Conservation (phyloP, 2,888 invertebrate genomes). For the Erpobdella octoculata region DNA sequence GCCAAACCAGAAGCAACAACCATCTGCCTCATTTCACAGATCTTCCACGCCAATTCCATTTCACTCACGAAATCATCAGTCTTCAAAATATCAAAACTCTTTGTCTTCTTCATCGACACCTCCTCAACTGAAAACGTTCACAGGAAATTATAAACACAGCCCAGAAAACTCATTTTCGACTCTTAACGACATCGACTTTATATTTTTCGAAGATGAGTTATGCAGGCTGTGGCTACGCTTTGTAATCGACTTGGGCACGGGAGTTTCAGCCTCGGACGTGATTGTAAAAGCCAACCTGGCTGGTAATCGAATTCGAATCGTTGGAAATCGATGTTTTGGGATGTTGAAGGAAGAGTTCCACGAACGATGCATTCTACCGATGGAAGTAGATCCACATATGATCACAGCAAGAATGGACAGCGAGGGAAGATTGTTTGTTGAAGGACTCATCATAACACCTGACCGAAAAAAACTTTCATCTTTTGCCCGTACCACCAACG, state of each 20-base stretch:
- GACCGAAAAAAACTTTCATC: conserved; percentile 22
- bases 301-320: conserved; percentile 32
- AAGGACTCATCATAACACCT: conserved; percentile 31
- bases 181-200: conserved; percentile 20
- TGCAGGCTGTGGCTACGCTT: conserved; percentile 27
- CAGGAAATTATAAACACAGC: too few species aligned
- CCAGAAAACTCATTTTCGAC: neutral
- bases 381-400: conserved; percentile 34
- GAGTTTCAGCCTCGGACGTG: conserved; percentile 31
- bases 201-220: conserved; percentile 30
- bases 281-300: conserved; percentile 34
- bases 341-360: conserved; percentile 23
- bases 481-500: too few species aligned
- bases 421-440: conserved; percentile 32
- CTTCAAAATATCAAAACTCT: neutral
- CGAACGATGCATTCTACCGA: conserved; percentile 31
- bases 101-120: neutral
- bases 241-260: conserved; percentile 23
- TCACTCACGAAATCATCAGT: neutral
- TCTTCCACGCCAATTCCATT: neutral
- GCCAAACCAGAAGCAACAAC: neutral
- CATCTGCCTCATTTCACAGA: neutral
- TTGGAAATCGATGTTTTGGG: conserved; percentile 27
- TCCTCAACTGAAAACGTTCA: neutral
- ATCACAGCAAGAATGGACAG: conserved; percentile 33